These are phyloP conservation scores for Octopus bimaculoides DNA, from an alignment of 1,140 invertebrate genomes.

Conservation along the genomic window DNA sequence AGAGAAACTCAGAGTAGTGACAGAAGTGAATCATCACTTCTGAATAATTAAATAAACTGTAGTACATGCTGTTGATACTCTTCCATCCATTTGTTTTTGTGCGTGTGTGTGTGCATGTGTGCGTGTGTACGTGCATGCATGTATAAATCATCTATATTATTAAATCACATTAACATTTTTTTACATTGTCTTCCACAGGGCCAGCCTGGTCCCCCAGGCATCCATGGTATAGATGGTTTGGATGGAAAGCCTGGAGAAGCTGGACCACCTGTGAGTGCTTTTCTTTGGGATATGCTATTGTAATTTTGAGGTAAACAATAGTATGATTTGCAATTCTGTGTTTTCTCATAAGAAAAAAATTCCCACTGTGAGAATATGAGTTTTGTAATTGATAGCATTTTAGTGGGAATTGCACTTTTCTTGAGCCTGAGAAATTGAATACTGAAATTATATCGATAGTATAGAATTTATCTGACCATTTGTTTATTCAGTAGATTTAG, in stretches of 20 bases:
- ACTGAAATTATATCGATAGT: too few relatives aligned
- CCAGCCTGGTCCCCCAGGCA: conserved; percentile 1
- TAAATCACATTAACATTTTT: not conserved
- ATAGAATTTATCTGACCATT: too few relatives aligned
- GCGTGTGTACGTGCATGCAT: not conserved
- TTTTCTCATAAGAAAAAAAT: not conserved
- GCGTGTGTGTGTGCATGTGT: not conserved
- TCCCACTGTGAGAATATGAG: too few relatives aligned
- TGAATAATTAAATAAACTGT: too few relatives aligned
- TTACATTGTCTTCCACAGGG: not conserved
- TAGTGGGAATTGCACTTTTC: too few relatives aligned
- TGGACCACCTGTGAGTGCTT: conserved; percentile 18
- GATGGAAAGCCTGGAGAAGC: conserved; percentile 18
- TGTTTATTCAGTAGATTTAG: too few relatives aligned
- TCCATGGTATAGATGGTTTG: conserved; percentile 9
- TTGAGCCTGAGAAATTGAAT: too few relatives aligned
- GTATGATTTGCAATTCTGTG: conserved; percentile 10
- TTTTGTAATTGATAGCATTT: too few relatives aligned
- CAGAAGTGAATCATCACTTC: not conserved
- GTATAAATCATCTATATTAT: not conserved
- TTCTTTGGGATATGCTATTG: conserved; percentile 19
- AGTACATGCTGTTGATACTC: too few relatives aligned
- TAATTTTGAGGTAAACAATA: conserved; percentile 11
- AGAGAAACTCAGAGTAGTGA: not conserved
- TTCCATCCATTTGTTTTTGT: not conserved